Conservation (phyloP, 2,888 invertebrate species). For the Chaetogeoica ovagalla region DNA sequence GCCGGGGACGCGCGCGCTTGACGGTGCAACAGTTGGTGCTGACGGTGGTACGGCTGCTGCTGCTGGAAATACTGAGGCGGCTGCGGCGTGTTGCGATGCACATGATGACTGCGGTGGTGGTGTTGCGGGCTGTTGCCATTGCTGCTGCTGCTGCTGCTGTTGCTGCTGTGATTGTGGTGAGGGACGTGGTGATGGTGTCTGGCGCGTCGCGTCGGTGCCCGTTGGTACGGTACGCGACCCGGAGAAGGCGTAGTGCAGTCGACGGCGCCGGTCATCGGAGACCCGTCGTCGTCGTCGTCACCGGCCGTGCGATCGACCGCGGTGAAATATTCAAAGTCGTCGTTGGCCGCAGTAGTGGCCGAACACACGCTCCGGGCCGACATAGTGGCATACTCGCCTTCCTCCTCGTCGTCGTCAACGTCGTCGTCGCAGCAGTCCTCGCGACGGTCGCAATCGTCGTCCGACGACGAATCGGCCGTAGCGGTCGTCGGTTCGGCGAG, state of each 20-base stretch:
- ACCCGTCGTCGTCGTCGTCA: no score
- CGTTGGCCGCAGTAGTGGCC: slow-evolving; percentile 68
- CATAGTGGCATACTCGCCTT: slow-evolving; percentile 61
- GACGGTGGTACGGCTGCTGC: background rate
- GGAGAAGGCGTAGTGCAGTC: no score
- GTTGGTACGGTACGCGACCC: slow-evolving; percentile 18
- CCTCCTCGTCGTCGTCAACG: slow-evolving; percentile 57
- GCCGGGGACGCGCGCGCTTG: slow-evolving; percentile 1
- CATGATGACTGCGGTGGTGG: background rate
- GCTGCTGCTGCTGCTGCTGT: no score
- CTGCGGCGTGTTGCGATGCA: background rate
- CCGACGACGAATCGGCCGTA: slow-evolving; percentile 42
- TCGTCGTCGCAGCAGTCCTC: slow-evolving; percentile 12
- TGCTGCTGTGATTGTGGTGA: background rate
- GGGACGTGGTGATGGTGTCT: slow-evolving; percentile 29
- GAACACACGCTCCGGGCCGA: slow-evolving; percentile 63
- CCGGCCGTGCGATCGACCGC: slow-evolving; percentile 58
- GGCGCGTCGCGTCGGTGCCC: slow-evolving; percentile 37
- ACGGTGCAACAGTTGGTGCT: background rate
- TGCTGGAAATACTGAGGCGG: background rate
- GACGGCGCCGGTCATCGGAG: no score
- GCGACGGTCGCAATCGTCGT: slow-evolving; percentile 59
- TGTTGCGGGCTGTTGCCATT: background rate
- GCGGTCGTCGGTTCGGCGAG: slow-evolving; percentile 2
- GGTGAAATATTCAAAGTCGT: slow-evolving; percentile 67